Evolutionary conservation across 2,113 vertebrate genomes (phyloP).

Genomic region (Ptyas mucosa): DNA sequence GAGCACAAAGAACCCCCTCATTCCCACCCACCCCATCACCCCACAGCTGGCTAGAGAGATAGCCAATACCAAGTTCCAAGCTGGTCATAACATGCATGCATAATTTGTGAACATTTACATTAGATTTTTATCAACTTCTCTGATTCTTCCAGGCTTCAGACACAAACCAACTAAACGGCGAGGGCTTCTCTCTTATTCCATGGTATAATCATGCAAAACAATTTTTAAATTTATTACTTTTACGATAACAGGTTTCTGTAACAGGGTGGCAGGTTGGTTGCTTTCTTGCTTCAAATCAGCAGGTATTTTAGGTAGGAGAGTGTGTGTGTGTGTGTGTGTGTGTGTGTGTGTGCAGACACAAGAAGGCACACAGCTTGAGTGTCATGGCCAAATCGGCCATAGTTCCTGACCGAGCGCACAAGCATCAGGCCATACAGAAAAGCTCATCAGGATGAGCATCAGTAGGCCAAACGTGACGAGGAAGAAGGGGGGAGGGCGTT

Average conservation of each 20-base stretch:
- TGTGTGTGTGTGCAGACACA: constrained; percentile 4
- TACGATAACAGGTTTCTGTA: constrained; percentile 42
- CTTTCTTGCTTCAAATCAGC: constrained; percentile 31
- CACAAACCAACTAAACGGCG: constrained; percentile 47
- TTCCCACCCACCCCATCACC: constrained; percentile 69
- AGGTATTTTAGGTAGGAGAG: constrained; percentile 21
- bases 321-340: not conserved
- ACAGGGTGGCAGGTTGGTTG: constrained; percentile 38
- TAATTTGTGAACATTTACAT: constrained; percentile 90
- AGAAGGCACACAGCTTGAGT: constrained; percentile 27
- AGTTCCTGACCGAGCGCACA: constrained; percentile 12
- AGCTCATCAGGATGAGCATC: constrained; percentile 12
- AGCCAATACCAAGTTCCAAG: constrained; percentile 81
- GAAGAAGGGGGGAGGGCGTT: not conserved
- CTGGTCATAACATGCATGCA: constrained; percentile 85
- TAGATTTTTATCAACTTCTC: constrained; percentile 74
- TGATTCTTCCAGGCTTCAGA: constrained; percentile 53
- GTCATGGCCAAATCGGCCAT: constrained; percentile 13
- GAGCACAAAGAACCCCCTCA: constrained; percentile 85
- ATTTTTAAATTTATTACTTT: constrained; percentile 12
- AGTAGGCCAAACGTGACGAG: constrained; percentile 1
- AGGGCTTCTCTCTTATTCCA: constrained; percentile 53
- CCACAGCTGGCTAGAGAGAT: constrained; percentile 84
- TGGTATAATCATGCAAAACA: constrained; percentile 68
- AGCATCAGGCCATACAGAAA: constrained; percentile 40